Percentiles rank a stretch among this genome's conserved stretches.
phyloP scores from a whole-genome alignment of 2,888 invertebrate species.

The Sphaerophoria taeniata region DNA sequence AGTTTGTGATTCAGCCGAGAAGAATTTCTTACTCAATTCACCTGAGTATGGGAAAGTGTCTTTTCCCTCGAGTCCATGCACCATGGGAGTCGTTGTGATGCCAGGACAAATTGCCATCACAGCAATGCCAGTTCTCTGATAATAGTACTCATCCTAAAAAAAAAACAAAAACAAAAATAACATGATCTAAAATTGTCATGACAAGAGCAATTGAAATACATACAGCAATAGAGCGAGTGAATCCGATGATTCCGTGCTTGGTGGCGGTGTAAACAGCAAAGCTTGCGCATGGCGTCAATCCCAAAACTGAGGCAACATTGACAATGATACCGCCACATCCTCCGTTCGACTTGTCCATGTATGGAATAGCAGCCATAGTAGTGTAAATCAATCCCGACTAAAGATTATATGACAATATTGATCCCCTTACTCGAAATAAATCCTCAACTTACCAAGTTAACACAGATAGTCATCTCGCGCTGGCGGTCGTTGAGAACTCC shows the following conservation, averaged over 20 bases:
- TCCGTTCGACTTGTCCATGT: conserved; percentile 81
- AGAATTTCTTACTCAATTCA: conserved; percentile 76
- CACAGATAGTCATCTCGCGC: conserved; percentile 74
- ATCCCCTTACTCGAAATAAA: not conserved
- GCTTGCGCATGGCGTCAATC: conserved; percentile 77
- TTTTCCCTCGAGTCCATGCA: conserved; percentile 72
- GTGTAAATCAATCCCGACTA: conserved; percentile 81
- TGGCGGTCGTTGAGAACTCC: conserved; percentile 76
- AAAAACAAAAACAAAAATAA: not conserved
- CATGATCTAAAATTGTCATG: not conserved
- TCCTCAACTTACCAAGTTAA: conserved; percentile 82
- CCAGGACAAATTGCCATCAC: conserved; percentile 77
- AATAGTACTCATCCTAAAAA: conserved; percentile 74
- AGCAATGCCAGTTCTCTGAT: conserved; percentile 74
- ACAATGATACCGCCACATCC: conserved; percentile 82
- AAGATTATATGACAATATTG: not conserved
- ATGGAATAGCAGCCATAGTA: conserved; percentile 79
- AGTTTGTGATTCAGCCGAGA: conserved; percentile 76
- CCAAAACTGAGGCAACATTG: conserved; percentile 81
- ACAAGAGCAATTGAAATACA: conserved; percentile 34
- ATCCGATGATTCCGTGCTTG: conserved; percentile 82
- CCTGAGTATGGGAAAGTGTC: conserved; percentile 77
- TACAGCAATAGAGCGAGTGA: conserved; percentile 80
- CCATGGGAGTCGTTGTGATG: conserved; percentile 75
- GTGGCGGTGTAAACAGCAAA: conserved; percentile 81